Conservation (phyloP, 2,888 invertebrate species). For the Tetragonula carbonaria region DNA sequence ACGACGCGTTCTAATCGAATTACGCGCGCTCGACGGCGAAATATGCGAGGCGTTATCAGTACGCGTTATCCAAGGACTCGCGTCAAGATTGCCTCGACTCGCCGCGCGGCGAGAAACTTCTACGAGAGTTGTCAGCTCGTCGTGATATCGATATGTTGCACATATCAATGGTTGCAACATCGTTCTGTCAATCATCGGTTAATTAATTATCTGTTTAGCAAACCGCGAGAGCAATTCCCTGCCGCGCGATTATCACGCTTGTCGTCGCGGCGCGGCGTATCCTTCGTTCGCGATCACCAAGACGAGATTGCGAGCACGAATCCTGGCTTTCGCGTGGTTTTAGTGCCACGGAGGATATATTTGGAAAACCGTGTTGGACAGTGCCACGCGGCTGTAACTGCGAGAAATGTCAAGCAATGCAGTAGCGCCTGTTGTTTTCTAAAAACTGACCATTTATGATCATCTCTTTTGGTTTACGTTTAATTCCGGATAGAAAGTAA, state of each 20-base stretch:
- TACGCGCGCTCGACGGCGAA: not conserved
- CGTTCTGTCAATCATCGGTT: slow-evolving; percentile 39
- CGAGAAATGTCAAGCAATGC: too few relatives aligned
- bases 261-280: slow-evolving; percentile 24
- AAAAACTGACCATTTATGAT: too few relatives aligned
- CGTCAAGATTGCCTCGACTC: not conserved
- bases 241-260: slow-evolving; percentile 47
- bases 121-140: not conserved
- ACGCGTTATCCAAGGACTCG: not conserved
- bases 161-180: not conserved
- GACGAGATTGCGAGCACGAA: slow-evolving; percentile 17
- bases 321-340: not conserved
- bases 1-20: slow-evolving; percentile 18
- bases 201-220: slow-evolving; percentile 55
- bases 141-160: not conserved
- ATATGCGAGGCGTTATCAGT: not conserved
- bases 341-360: too few relatives aligned
- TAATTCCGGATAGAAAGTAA: too few relatives aligned
- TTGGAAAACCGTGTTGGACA: too few relatives aligned
- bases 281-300: slow-evolving; percentile 18
- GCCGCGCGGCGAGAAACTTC: too few relatives aligned
- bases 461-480: too few relatives aligned
- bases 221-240: slow-evolving; percentile 47
- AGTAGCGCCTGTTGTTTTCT: too few relatives aligned
- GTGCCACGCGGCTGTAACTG: too few relatives aligned